Percentiles rank a stretch among this genome's conserved stretches.
These are phyloP conservation scores for Pomatorhinus ruficollis DNA, from an alignment of 2,113 vertebrate species.

Conservation along the genomic window DNA sequence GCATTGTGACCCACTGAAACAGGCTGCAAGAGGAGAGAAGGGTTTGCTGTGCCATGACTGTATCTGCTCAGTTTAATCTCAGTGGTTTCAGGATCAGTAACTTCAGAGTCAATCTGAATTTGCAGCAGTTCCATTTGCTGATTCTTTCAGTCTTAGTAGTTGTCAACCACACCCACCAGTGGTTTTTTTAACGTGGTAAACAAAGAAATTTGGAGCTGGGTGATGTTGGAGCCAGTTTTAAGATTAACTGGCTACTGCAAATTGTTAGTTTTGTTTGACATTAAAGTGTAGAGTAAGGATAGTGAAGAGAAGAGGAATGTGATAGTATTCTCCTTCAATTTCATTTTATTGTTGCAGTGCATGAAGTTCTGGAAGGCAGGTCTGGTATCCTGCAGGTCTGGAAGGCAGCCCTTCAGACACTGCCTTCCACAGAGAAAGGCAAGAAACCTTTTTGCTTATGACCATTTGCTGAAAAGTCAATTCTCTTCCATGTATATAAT, in stretches of 20 bases:
- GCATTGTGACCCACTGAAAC: neutral
- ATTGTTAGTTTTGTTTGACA: neutral
- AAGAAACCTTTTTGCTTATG: neutral
- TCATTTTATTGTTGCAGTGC: neutral
- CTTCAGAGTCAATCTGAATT: neutral
- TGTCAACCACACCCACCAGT: neutral
- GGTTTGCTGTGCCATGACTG: neutral
- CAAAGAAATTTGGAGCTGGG: neutral
- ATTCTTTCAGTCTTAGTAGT: neutral
- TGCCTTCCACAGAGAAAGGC: neutral
- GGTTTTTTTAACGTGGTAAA: neutral
- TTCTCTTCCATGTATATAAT: neutral
- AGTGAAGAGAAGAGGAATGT: neutral
- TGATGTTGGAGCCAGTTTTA: neutral
- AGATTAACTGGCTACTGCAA: neutral
- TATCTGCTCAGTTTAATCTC: neutral
- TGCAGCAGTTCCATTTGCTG: neutral
- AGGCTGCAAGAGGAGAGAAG: neutral
- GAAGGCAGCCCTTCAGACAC: neutral
- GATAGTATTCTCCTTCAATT: neutral
- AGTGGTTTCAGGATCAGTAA: neutral
- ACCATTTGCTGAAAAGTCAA: neutral
- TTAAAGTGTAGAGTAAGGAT: neutral
- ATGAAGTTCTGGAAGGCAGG: neutral
- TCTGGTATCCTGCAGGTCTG: neutral